A percentile compares a stretch with the other conserved stretches of the same genome.
phyloP scores from a whole-genome alignment of 2,113 vertebrate species.

The Gobio gobio region DNA sequence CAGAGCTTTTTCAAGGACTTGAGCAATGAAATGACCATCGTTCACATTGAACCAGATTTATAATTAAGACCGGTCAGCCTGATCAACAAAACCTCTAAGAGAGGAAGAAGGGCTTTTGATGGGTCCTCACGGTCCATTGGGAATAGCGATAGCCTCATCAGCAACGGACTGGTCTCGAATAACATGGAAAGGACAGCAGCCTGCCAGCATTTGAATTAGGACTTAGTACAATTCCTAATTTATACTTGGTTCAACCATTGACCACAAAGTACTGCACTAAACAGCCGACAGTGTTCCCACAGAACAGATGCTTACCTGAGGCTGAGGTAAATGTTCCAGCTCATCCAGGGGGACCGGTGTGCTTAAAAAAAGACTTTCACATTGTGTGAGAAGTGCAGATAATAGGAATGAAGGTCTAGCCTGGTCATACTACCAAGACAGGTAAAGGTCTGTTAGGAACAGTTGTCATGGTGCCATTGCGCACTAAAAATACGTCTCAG shows the following conservation, averaged over 20 bases:
- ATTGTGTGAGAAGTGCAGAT: slow-evolving; percentile 26
- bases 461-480: slow-evolving; percentile 17
- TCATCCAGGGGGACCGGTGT: neutral
- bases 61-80: slow-evolving; percentile 62
- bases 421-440: neutral
- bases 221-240: neutral
- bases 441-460: slow-evolving; percentile 4
- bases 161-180: neutral
- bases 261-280: slow-evolving; percentile 3
- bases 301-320: slow-evolving; percentile 12
- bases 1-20: slow-evolving; percentile 19
- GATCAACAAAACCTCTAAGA: slow-evolving; percentile 39
- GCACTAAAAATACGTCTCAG: slow-evolving; percentile 27
- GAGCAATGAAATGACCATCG: slow-evolving; percentile 60
- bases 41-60: slow-evolving; percentile 55
- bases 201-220: slow-evolving; percentile 26
- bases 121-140: neutral
- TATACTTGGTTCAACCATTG: neutral
- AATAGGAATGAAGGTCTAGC: slow-evolving; percentile 11
- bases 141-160: slow-evolving; percentile 18
- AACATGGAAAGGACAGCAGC: slow-evolving; percentile 11
- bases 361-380: neutral
- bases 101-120: slow-evolving; percentile 21
- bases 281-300: neutral
- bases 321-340: neutral